Conservation (phyloP, 2,888 invertebrate species). For the Rhogogaster chlorosoma region DNA sequence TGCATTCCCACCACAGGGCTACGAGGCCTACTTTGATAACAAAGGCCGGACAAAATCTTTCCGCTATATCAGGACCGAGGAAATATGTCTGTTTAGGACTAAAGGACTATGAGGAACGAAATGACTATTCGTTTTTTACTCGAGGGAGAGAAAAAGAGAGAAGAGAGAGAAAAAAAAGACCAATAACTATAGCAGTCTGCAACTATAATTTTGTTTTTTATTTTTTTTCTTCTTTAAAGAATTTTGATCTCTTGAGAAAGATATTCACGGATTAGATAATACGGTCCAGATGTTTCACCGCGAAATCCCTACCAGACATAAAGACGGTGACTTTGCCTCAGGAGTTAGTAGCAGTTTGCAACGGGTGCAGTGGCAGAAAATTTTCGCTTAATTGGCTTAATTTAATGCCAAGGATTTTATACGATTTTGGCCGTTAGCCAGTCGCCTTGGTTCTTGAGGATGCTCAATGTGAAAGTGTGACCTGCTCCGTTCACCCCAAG, state of each 20-base stretch:
- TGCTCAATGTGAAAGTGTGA: slow-evolving; percentile 1
- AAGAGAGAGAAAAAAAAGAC: not conserved
- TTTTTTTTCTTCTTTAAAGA: no score
- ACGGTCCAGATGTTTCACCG: not conserved
- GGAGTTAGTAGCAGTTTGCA: not conserved
- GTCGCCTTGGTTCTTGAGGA: slow-evolving; percentile 6
- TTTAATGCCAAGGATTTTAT: slow-evolving; percentile 36
- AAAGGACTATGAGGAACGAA: not conserved
- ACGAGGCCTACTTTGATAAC: not conserved
- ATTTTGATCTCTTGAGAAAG: not conserved
- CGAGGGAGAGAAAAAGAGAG: not conserved
- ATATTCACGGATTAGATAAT: not conserved
- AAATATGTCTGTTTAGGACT: not conserved
- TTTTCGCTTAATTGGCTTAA: slow-evolving; percentile 42
- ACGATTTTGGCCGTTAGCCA: slow-evolving; percentile 29
- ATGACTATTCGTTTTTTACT: not conserved
- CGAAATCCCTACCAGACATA: not conserved
- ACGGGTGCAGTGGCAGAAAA: not conserved
- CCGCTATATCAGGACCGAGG: not conserved
- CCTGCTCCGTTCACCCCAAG: not conserved
- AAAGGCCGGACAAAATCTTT: not conserved
- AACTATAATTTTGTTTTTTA: no score
- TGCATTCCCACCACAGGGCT: not conserved
- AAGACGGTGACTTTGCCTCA: not conserved
- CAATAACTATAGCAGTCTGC: no score